Conservation (phyloP, 2,888 invertebrate genomes). For the Tribolium freemani region DNA sequence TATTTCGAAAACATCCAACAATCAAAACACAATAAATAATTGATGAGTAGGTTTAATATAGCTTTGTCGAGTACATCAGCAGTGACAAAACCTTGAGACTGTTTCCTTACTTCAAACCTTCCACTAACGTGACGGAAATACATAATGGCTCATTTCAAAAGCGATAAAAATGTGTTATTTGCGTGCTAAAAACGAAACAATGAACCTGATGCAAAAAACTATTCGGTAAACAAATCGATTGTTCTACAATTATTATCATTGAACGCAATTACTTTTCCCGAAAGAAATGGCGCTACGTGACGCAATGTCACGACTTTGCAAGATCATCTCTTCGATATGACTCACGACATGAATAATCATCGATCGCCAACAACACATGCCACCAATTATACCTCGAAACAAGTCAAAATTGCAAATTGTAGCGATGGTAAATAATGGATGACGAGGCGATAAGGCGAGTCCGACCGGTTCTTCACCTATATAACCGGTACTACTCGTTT, state of each 20-base stretch:
- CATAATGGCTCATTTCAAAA: slow-evolving; percentile 1
- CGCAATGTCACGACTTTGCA: slow-evolving; percentile 38
- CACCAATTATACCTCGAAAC: slow-evolving; percentile 23
- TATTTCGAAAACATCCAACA: not conserved
- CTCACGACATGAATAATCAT: slow-evolving; percentile 40
- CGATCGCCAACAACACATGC: slow-evolving; percentile 33
- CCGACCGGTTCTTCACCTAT: slow-evolving; percentile 49
- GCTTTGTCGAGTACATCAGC: not conserved
- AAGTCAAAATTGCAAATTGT: slow-evolving; percentile 15
- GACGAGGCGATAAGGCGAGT: slow-evolving; percentile 47
- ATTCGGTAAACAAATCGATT: slow-evolving; percentile 24
- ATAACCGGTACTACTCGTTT: slow-evolving; percentile 49
- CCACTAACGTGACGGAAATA: slow-evolving; percentile 5
- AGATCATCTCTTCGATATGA: slow-evolving; percentile 42
- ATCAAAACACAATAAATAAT: not conserved
- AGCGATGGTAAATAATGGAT: slow-evolving; percentile 50
- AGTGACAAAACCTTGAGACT: not conserved
- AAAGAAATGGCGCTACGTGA: slow-evolving; percentile 24
- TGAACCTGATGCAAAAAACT: slow-evolving; percentile 7
- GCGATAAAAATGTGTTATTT: slow-evolving; percentile 1
- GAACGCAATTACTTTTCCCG: not conserved
- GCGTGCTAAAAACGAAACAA: not conserved
- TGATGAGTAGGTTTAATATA: not conserved
- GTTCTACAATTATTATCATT: not conserved
- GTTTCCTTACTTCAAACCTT: not conserved